These are phyloP conservation scores for Bombus sibiricus DNA, from an alignment of 1,140 invertebrate genomes.

Conservation along the genomic window DNA sequence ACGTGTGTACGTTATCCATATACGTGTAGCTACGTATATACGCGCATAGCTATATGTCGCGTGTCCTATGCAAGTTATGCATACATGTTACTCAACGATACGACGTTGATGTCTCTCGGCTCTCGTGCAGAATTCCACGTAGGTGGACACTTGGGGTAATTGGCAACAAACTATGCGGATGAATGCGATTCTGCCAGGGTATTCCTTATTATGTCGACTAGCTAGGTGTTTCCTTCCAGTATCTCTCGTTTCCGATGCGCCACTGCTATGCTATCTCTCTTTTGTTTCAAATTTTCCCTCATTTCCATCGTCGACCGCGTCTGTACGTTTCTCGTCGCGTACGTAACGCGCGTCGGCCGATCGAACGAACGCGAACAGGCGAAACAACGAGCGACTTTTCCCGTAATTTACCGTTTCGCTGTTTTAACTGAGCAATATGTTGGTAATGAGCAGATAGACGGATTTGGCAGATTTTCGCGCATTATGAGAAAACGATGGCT, in stretches of 20 bases:
- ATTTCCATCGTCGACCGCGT: not conserved
- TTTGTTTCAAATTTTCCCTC: not conserved
- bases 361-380: too few species aligned
- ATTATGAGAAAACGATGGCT: too few species aligned
- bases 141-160: slow-evolving; percentile 56
- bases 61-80: slow-evolving; percentile 6
- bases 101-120: slow-evolving; percentile 12
- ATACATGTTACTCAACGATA: slow-evolving; percentile 4
- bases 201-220: slow-evolving; percentile 41
- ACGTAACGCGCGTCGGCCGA: too few species aligned
- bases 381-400: too few species aligned
- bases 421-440: too few species aligned
- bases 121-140: slow-evolving; percentile 27
- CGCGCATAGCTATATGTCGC: not conserved
- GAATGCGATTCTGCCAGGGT: slow-evolving; percentile 15
- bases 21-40: not conserved
- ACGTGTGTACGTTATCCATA: not conserved
- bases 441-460: too few species aligned
- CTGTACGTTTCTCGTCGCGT: too few species aligned
- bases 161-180: slow-evolving; percentile 52
- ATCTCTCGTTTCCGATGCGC: slow-evolving; percentile 20
- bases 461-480: too few species aligned
- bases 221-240: slow-evolving; percentile 30
- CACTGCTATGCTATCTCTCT: not conserved
- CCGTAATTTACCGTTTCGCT: too few species aligned